phyloP scores from a whole-genome alignment of 2,888 invertebrate genomes.

The Drosophila lacicola region DNA sequence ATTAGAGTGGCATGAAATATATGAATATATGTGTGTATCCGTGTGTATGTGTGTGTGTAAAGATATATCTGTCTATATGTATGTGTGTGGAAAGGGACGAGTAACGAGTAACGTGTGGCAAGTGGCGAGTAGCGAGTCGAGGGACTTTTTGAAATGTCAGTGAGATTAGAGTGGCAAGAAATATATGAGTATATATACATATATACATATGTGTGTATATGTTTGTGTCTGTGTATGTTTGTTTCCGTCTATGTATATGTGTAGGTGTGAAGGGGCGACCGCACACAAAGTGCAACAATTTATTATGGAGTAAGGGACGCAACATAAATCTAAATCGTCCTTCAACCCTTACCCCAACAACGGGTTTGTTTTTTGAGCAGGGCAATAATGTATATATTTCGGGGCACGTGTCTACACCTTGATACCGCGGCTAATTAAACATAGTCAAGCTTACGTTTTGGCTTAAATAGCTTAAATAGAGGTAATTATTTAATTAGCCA shows the following conservation, averaged over 20 bases:
- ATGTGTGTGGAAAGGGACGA: too few species aligned
- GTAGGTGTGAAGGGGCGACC: not conserved
- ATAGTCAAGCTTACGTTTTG: conserved; percentile 17
- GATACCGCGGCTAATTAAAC: conserved; percentile 19
- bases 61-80: too few species aligned
- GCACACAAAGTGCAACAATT: conserved; percentile 59
- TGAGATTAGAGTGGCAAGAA: conserved; percentile 33
- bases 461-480: not conserved
- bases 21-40: too few species aligned
- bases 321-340: conserved; percentile 55
- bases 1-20: conserved; percentile 4
- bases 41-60: too few species aligned
- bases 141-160: too few species aligned
- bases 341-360: not conserved
- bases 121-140: too few species aligned
- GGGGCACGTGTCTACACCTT: conserved; percentile 1
- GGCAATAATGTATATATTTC: conserved; percentile 12
- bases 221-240: too few species aligned
- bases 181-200: conserved; percentile 10
- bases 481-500: not conserved
- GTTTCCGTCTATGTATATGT: too few species aligned
- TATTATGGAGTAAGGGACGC: conserved; percentile 48
- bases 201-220: not conserved
- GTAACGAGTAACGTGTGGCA: too few species aligned
- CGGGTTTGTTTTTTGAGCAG: conserved; percentile 25